These are phyloP conservation scores for Oscheius sp. DNA, from an alignment of 2,888 invertebrate species.

Conservation along the genomic window DNA sequence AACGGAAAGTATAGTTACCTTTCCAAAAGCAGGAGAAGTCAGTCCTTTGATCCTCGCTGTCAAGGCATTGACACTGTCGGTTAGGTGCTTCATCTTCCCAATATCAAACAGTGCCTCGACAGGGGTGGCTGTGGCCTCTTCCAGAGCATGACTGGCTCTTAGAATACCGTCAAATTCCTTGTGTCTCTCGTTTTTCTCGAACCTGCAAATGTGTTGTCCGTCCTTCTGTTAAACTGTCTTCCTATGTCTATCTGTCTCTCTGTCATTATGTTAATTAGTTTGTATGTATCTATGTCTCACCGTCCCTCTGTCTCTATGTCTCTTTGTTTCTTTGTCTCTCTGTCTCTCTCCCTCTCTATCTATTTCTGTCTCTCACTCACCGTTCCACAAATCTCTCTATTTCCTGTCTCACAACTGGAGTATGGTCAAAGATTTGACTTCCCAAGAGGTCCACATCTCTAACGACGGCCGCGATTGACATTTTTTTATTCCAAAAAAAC, in stretches of 20 bases:
- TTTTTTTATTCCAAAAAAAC: conserved; percentile 13
- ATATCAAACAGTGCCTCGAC: conserved; percentile 54
- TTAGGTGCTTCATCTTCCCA: conserved; percentile 50
- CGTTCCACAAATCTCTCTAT: conserved; percentile 53
- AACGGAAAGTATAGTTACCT: conserved; percentile 3
- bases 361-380: not conserved
- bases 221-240: too few relatives aligned
- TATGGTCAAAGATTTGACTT: conserved; percentile 57
- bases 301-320: too few relatives aligned
- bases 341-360: too few relatives aligned
- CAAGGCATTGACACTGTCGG: conserved; percentile 40
- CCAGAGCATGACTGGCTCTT: conserved; percentile 57
- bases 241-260: too few relatives aligned
- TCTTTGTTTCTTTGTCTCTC: too few relatives aligned
- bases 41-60: conserved; percentile 42
- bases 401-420: conserved; percentile 45
- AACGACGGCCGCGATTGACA: conserved; percentile 48
- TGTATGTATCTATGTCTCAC: too few relatives aligned
- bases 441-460: conserved; percentile 49
- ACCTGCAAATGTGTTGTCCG: conserved; percentile 26
- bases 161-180: conserved; percentile 61
- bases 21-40: conserved; percentile 42
- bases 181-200: conserved; percentile 58
- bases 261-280: too few relatives aligned
- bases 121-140: conserved; percentile 56